Base-by-base conservation (phyloP, 37 sponge, comb jelly and placozoan genomes). In the Theonella swinhoei region DNA sequence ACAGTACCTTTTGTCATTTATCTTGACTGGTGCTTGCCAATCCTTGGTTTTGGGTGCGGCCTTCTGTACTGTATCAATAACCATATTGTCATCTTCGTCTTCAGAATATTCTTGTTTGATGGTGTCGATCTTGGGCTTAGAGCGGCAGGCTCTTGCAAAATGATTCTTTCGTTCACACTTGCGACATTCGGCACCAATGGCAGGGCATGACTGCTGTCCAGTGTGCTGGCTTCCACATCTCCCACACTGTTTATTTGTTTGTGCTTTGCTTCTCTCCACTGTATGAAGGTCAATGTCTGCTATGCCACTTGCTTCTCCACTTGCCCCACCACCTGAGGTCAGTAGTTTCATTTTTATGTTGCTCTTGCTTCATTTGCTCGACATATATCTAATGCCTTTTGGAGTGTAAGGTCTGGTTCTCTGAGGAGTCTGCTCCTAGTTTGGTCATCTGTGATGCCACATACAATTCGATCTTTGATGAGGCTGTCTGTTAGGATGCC, bases 161-260 rank as follows among this genome's bases (percentile, higher is more conserved):
- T 82, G 83, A 35, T 82, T 84, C 72, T 39, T 58, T 25, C 20
- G 14, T 7, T 74, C 83, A 72, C 83, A 82, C 35, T 82, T 82
- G 40, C 62, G 62, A 40, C 83, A 82, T 37, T 74, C 68, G 32
- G 58, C 76, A 66, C 85, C 85, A 26, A 36, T 29, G 11, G 83
- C 75, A 31, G 81, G 81, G 54, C 70, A 80, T 62, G 26, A 4
- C 34, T n/a, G n/a, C 22, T 54, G 81, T 24, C 32, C 36, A 28
- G 1, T 30, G 71, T 80, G 70, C 36, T 29, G 7, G 1, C 61
- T 40, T 26, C 71, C 81, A 20, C 54, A 68, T 2, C 31, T 19
- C 8, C 42, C 31, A 29, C 75, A 74, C 36, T 70, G 34, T 70
- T n/a, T n/a, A n/a, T 22, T 39, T 17, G 19, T 40, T 35, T 37